Percentiles rank a stretch among this genome's conserved stretches.
Evolutionary conservation across 2,113 vertebrate genomes (phyloP).

Genomic region (Drymodes brunneopygia): DNA sequence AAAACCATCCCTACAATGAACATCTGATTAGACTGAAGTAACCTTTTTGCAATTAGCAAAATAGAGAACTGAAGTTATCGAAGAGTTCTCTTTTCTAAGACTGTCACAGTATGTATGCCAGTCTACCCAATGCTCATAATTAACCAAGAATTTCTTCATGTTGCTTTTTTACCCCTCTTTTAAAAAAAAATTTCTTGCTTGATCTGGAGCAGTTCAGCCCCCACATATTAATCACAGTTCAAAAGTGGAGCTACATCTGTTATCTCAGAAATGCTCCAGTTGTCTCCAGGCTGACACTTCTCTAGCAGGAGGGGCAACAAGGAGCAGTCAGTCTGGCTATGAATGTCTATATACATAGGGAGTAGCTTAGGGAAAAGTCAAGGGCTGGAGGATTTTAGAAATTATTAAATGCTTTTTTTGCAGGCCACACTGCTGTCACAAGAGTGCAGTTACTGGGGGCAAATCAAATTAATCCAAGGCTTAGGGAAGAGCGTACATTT

Average conservation of each 20-base stretch:
- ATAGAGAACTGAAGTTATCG: neutral
- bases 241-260: neutral
- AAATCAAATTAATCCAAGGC: neutral
- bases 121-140: neutral
- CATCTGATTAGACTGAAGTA: neutral
- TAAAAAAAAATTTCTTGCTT: neutral
- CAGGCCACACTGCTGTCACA: neutral
- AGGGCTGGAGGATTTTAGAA: neutral
- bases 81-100: neutral
- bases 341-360: neutral
- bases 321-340: neutral
- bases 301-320: neutral
- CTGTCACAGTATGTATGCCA: neutral
- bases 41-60: neutral
- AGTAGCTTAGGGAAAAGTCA: neutral
- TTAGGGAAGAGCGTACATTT: neutral
- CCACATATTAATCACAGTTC: neutral
- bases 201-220: neutral
- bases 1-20: no score
- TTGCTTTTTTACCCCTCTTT: fast-evolving
- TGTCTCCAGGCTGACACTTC: neutral
- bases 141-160: neutral
- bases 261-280: neutral
- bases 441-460: neutral
- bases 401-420: neutral